Conservation (phyloP, 2,888 invertebrate genomes). For the Drosophila multiciliata region DNA sequence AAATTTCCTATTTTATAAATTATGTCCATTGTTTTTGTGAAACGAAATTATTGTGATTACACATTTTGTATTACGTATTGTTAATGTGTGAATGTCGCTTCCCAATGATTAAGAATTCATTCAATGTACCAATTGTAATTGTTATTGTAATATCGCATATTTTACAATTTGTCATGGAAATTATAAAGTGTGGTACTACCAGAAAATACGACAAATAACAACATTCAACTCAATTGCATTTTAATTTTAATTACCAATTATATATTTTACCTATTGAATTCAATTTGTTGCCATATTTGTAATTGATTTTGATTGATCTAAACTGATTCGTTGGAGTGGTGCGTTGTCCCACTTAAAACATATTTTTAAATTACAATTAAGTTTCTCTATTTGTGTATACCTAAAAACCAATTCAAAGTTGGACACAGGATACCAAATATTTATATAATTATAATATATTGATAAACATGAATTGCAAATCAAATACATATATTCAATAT, state of each 20-base stretch:
- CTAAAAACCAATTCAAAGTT: conserved; percentile 39
- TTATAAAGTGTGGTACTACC: conserved; percentile 52
- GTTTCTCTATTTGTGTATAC: conserved; percentile 30
- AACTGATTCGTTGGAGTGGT: conserved; percentile 41
- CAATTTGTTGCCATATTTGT: conserved; percentile 53
- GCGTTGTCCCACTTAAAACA: conserved; percentile 33
- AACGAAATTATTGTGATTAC: conserved; percentile 77
- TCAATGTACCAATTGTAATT: conserved; percentile 47
- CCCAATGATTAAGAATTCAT: conserved; percentile 28
- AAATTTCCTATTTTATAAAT: conserved; percentile 54
- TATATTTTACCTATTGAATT: conserved; percentile 25
- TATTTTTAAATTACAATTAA: conserved; percentile 48
- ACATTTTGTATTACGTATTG: conserved; percentile 57
- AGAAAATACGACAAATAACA: conserved; percentile 21
- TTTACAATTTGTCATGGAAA: conserved; percentile 53
- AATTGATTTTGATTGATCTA: conserved; percentile 38
- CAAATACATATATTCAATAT: conserved; percentile 47
- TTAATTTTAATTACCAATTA: conserved; percentile 28
- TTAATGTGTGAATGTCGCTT: conserved; percentile 54
- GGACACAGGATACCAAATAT: conserved; percentile 33
- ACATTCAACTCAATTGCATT: conserved; percentile 56
- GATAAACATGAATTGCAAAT: conserved; percentile 47
- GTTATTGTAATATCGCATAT: conserved; percentile 40
- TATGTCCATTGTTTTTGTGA: conserved; percentile 67
- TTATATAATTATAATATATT: conserved; percentile 45